Percentiles rank a stretch among this genome's conserved stretches.
Conservation (phyloP, 2,797 vertebrate species). For the Bradypodion pumilum region DNA sequence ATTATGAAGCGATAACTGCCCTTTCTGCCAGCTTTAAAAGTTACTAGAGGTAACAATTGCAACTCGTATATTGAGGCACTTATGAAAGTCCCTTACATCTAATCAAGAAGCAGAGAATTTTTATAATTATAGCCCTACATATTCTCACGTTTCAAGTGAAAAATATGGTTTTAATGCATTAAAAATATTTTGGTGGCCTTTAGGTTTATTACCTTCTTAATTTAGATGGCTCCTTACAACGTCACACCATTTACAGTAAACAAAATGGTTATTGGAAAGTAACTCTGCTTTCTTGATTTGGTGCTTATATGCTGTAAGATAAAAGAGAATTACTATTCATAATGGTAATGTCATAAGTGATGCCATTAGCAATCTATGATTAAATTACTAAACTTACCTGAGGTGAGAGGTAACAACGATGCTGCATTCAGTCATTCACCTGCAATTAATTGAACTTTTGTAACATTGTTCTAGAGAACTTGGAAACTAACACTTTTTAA, state of each 20-base stretch:
- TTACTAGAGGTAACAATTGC: background rate
- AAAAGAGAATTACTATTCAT: background rate
- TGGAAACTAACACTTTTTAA: background rate
- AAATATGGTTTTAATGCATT: background rate
- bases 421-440: background rate
- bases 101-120: background rate
- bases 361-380: background rate
- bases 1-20: background rate
- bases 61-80: background rate
- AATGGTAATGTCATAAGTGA: no score
- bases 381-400: background rate
- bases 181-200: background rate
- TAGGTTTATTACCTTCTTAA: no score
- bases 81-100: background rate
- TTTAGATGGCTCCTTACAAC: no score
- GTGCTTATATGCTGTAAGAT: background rate
- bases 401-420: background rate
- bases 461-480: background rate
- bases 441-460: background rate
- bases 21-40: background rate
- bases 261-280: background rate
- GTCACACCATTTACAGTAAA: no score
- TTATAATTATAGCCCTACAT: background rate
- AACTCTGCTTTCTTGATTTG: background rate
- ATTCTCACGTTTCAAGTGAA: background rate